phyloP scores from a whole-genome alignment of 2,113 vertebrate genomes.

The Boleophthalmus pectinirostris region DNA sequence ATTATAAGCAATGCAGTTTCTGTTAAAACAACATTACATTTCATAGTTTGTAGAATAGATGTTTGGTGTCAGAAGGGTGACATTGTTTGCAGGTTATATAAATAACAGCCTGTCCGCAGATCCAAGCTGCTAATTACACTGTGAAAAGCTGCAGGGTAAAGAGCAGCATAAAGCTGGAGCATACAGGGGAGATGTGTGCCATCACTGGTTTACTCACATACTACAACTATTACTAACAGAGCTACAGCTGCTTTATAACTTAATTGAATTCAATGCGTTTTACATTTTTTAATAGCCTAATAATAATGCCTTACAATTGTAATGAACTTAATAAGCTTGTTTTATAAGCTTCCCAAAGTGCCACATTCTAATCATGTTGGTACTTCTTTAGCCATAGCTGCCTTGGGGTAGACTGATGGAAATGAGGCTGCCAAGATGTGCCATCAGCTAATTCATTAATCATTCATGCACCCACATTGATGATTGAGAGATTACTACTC shows the following conservation, averaged over 20 bases:
- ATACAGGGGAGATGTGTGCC: slow-evolving; percentile 3
- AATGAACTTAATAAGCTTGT: slow-evolving; percentile 18
- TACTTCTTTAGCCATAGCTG: background rate
- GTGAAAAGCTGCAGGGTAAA: slow-evolving; percentile 49
- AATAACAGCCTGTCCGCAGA: slow-evolving; percentile 41
- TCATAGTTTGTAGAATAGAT: background rate
- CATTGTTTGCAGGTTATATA: slow-evolving; percentile 45
- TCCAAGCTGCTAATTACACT: slow-evolving; percentile 59
- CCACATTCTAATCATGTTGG: background rate
- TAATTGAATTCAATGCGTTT: no score
- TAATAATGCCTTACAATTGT: background rate
- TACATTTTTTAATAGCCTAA: no score
- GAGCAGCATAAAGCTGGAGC: slow-evolving; percentile 12
- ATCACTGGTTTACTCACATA: background rate
- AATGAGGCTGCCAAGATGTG: background rate
- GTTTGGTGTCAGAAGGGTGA: slow-evolving; percentile 22
- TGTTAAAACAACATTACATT: slow-evolving; percentile 7
- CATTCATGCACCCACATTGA: background rate
- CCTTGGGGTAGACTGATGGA: background rate
- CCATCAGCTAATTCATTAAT: background rate
- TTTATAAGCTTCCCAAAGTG: background rate
- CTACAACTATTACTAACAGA: background rate
- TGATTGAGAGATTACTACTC: background rate
- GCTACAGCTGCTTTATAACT: no score
- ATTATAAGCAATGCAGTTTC: slow-evolving; percentile 10